phyloP scores from a whole-genome alignment of 2,888 invertebrate genomes.

The Cartodere bifasciata region DNA sequence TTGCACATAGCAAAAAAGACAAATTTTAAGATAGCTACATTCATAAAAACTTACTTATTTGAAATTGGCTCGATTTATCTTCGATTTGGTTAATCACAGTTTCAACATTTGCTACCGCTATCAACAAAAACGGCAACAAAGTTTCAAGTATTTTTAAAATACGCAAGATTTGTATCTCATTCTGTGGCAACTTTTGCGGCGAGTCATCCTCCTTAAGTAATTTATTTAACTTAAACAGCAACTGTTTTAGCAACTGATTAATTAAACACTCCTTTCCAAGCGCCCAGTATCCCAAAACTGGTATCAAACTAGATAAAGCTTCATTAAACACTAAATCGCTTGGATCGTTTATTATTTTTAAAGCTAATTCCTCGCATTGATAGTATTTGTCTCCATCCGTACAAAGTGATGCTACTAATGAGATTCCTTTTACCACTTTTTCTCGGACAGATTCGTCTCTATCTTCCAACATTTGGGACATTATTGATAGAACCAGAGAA shows the following conservation, averaged over 20 bases:
- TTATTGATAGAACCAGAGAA: conserved; percentile 56
- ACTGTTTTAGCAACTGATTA: conserved; percentile 29
- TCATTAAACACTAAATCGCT: conserved; percentile 41
- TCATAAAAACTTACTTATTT: no score
- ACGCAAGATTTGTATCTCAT: conserved; percentile 26
- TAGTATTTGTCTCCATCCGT: conserved; percentile 52
- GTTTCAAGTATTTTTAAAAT: conserved; percentile 29
- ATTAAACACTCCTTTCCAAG: conserved; percentile 23
- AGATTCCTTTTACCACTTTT: conserved; percentile 47
- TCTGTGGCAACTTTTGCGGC: conserved; percentile 22
- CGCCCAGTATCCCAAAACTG: conserved; percentile 52
- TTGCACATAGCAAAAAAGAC: no score
- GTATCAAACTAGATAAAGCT: conserved; percentile 43
- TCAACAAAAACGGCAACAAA: conserved; percentile 33
- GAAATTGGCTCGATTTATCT: no score
- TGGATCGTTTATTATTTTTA: conserved; percentile 44
- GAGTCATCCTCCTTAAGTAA: conserved; percentile 27
- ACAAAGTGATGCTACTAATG: conserved; percentile 48
- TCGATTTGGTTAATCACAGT: no score
- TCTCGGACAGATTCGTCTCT: conserved; percentile 47
- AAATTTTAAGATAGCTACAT: no score
- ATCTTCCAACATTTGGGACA: conserved; percentile 61
- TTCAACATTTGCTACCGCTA: conserved; percentile 29
- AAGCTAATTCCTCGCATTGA: conserved; percentile 44
- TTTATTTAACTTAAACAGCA: conserved; percentile 30